Percentiles rank a stretch among this genome's conserved stretches.
Evolutionary conservation across 2,888 invertebrate genomes (phyloP).

Genomic region (Lepidocyrtoides sp.): DNA sequence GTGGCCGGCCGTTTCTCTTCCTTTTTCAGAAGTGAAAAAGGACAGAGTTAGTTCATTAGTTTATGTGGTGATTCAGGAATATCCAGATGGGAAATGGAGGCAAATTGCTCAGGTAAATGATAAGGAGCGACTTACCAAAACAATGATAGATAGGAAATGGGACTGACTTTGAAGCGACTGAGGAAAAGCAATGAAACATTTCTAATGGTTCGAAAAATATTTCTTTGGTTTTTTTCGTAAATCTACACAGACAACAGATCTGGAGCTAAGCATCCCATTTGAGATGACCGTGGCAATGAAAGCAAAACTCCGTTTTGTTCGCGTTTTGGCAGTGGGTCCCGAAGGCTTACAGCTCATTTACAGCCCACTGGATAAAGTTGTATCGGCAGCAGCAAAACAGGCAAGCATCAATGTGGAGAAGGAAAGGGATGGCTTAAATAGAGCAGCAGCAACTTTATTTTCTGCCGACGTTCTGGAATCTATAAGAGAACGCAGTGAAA

Average conservation of each 20-base stretch:
- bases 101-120: slow-evolving; percentile 86
- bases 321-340: slow-evolving; percentile 88
- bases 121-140: too few species aligned
- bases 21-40: not conserved
- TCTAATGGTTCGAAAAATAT: too few species aligned
- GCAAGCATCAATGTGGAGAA: not conserved
- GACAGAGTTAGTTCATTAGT: slow-evolving; percentile 86
- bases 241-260: slow-evolving; percentile 79
- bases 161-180: too few species aligned
- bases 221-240: not conserved
- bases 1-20: slow-evolving; percentile 86
- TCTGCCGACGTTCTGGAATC: too few species aligned
- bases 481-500: not conserved
- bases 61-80: slow-evolving; percentile 91
- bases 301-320: not conserved
- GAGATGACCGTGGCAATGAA: not conserved
- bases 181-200: too few species aligned
- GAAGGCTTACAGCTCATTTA: slow-evolving; percentile 91
- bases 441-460: not conserved
- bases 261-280: slow-evolving; percentile 55
- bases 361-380: slow-evolving; percentile 86
- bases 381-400: not conserved
- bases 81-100: slow-evolving; percentile 86
- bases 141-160: not conserved
- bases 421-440: not conserved